Evolutionary conservation across 2,888 invertebrate species (phyloP), one percentile per base, ranked within the genome.

Genomic region (Apoda limacodes): DNA sequence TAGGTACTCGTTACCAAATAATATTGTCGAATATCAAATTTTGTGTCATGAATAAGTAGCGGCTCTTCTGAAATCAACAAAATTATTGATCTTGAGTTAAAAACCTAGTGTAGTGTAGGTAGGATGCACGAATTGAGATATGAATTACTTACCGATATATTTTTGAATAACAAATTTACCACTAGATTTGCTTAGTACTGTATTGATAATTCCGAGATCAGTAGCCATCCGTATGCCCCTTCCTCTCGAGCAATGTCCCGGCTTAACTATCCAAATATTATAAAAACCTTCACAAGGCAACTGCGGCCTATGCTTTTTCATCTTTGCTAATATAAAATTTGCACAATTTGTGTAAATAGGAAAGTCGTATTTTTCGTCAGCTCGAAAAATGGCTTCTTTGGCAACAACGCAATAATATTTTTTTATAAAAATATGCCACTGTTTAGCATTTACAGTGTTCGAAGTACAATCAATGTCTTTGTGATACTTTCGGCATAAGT

Each of bases 1-100:
- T 84, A 85, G 45, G 88, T 88, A 45, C 87, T 88, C 22, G 90
- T 92, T 1, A 93, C 88, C 29, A 95, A 67, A 64, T 93, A 93
- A 85, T 94, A 95, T 66, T 93, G 92, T 5, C 95, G 84, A 40
- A 95, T 93, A 55, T 95, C 95, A 59, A 95, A 95, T 74, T 95
- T 95, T 1, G 93, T 93, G 37, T 89, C 87, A 59, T 92, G 84
- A 22, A 95, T 86, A 24, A 95, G 66, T 25, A 93, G 62, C 1
- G 95, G 95, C 25, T 88, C 86, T 70, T 93, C 92, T 91, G 70
- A 13, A 75, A 80, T 38, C 22, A 32, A 42, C 28, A 33, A 22
- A 31, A 31, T 3, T 25, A 24, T 13, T 21, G 13, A n/a, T n/a
- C n/a, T n/a, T n/a, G n/a, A n/a, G n/a, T n/a, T n/a, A n/a, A n/a